Conservation (phyloP, 2,888 invertebrate species). For the Petrolisthes manimaculis region DNA sequence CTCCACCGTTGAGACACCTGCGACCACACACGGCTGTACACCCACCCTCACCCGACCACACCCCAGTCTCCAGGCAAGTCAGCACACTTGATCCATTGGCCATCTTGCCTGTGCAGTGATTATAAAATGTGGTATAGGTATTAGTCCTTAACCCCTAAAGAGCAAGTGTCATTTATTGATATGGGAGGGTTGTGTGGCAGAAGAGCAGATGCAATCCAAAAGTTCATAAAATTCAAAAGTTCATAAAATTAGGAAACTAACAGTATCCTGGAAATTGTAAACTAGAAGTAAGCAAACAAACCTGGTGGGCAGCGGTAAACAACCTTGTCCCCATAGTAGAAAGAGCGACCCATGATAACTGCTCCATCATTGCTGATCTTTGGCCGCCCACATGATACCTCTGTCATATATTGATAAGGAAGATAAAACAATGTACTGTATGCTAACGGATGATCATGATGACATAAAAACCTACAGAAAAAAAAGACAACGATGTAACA, state of each 20-base stretch:
- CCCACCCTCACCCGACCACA: constrained; percentile 52
- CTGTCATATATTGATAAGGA: constrained; percentile 30
- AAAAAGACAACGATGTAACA: too few relatives aligned
- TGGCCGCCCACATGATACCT: constrained; percentile 61
- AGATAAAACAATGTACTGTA: background rate
- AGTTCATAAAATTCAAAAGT: background rate
- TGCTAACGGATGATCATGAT: too few relatives aligned
- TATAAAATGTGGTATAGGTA: background rate
- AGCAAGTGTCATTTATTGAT: background rate
- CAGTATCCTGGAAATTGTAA: background rate
- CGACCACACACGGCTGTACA: constrained; percentile 55
- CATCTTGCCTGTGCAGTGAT: constrained; percentile 33
- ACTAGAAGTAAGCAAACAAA: constrained; percentile 22
- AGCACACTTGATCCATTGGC: constrained; percentile 52
- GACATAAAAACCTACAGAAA: too few relatives aligned
- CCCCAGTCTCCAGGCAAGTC: constrained; percentile 57
- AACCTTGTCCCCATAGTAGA: constrained; percentile 63
- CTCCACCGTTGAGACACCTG: constrained; percentile 62
- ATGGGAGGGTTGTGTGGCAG: background rate
- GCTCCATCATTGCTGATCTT: constrained; percentile 58
- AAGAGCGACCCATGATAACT: constrained; percentile 60
- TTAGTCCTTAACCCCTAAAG: background rate
- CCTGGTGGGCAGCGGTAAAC: constrained; percentile 61
- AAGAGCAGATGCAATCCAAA: background rate
- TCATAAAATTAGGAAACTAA: background rate